These are phyloP conservation scores for Pan paniscus DNA, from an alignment of 2,113 vertebrate species.

Conservation along the genomic window DNA sequence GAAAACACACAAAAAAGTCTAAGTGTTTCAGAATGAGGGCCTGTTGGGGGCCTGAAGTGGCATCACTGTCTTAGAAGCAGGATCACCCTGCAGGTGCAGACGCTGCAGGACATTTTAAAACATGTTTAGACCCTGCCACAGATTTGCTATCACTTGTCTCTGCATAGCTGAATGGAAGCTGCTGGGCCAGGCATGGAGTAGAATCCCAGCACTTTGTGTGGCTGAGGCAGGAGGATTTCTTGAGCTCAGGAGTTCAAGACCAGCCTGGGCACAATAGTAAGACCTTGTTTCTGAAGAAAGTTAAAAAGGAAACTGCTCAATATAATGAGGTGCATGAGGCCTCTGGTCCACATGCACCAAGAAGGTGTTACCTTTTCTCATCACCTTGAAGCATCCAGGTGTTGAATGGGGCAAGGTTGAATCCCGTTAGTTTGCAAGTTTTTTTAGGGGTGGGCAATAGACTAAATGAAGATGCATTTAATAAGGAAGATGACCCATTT, in stretches of 20 bases:
- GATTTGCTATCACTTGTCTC: neutral
- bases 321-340: neutral
- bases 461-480: neutral
- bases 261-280: too few relatives aligned
- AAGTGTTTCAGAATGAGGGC: neutral
- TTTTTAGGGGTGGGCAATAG: constrained; percentile 5
- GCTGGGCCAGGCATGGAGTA: neutral
- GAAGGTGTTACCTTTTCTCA: neutral
- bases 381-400: neutral
- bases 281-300: too few relatives aligned
- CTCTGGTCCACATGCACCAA: neutral
- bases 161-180: neutral
- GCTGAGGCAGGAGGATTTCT: too few relatives aligned
- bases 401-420: neutral
- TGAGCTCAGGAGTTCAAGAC: too few relatives aligned
- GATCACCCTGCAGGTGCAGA: neutral
- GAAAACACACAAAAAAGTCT: neutral
- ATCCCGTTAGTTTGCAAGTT: neutral
- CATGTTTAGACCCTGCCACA: neutral
- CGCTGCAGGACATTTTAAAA: neutral
- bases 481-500: neutral
- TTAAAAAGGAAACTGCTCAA: neutral
- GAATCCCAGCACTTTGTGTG: too few relatives aligned
- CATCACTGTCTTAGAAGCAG: neutral
- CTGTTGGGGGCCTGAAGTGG: neutral